Evolutionary conservation across 1,140 invertebrate genomes (phyloP).

Genomic region (Chrysopa pallens): DNA sequence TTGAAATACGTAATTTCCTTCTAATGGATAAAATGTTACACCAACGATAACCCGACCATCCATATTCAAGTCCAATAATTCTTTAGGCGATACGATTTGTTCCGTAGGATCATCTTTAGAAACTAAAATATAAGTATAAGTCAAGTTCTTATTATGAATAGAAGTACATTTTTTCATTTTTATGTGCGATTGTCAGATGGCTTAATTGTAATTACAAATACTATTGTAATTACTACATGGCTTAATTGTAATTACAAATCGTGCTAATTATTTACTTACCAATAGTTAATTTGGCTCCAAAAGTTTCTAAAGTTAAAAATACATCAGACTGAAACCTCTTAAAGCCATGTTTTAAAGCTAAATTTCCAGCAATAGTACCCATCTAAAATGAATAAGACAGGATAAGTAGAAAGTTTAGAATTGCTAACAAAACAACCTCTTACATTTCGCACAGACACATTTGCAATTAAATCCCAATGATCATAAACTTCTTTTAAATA

Average conservation of each 20-base stretch:
- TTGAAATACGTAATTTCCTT: constrained; percentile 24
- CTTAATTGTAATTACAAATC: no score
- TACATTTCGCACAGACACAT: constrained; percentile 48
- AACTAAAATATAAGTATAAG: no score
- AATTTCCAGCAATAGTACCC: constrained; percentile 59
- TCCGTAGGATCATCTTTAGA: constrained; percentile 5
- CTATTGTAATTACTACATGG: no score
- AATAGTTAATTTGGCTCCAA: constrained; percentile 37
- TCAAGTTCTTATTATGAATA: no score
- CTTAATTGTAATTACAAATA: no score
- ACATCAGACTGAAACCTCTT: constrained; percentile 64
- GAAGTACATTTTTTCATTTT: no score
- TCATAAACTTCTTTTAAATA: constrained; percentile 34
- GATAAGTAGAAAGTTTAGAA: background rate
- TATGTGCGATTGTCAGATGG: no score
- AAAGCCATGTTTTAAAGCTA: constrained; percentile 56
- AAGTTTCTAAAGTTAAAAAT: constrained; percentile 53
- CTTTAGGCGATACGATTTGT: constrained; percentile 19
- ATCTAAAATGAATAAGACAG: constrained; percentile 28
- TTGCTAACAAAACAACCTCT: constrained; percentile 11
- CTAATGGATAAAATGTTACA: constrained; percentile 30
- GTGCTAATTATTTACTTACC: no score
- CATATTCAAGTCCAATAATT: constrained; percentile 43
- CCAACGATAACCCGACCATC: constrained; percentile 35
- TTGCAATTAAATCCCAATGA: constrained; percentile 46